A percentile compares a stretch with the other conserved stretches of the same genome.
These are phyloP conservation scores for Eupithecia subfuscata DNA, from an alignment of 2,888 invertebrate species.

Conservation along the genomic window DNA sequence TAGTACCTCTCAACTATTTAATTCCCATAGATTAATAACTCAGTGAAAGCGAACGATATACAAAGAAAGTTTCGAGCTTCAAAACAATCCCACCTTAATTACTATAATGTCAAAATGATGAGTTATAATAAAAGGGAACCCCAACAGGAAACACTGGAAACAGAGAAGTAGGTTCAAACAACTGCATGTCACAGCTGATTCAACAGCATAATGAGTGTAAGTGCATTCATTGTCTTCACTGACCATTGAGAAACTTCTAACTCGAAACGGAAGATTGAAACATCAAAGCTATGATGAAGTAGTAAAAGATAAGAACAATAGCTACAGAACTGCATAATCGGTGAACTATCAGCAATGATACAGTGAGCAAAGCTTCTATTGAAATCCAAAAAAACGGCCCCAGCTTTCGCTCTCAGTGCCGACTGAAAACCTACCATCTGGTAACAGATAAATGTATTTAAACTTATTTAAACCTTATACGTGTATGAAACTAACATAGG, in stretches of 20 bases:
- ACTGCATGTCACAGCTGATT: constrained; percentile 68
- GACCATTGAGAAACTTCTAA: constrained; percentile 9
- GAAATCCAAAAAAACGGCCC: not conserved
- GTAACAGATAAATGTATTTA: too few species aligned
- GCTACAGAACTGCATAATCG: not conserved
- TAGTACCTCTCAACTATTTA: not conserved
- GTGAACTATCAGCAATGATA: not conserved
- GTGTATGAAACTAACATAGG: too few species aligned
- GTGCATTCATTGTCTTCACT: constrained; percentile 26
- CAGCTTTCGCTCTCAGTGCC: not conserved
- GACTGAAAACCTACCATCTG: not conserved
- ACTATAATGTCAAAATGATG: constrained; percentile 27
- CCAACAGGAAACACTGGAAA: constrained; percentile 19
- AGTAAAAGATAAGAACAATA: not conserved
- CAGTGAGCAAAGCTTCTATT: not conserved
- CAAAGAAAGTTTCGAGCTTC: not conserved
- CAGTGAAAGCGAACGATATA: too few species aligned
- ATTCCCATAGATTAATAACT: not conserved
- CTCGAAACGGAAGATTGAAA: not conserved
- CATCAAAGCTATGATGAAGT: not conserved
- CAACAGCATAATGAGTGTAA: constrained; percentile 59
- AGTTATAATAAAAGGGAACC: constrained; percentile 16
- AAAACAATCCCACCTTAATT: not conserved
- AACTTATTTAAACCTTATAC: too few species aligned
- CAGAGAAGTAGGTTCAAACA: constrained; percentile 36